These are phyloP conservation scores for Copidosoma floridanum DNA, from an alignment of 1,140 invertebrate species.

Conservation along the genomic window DNA sequence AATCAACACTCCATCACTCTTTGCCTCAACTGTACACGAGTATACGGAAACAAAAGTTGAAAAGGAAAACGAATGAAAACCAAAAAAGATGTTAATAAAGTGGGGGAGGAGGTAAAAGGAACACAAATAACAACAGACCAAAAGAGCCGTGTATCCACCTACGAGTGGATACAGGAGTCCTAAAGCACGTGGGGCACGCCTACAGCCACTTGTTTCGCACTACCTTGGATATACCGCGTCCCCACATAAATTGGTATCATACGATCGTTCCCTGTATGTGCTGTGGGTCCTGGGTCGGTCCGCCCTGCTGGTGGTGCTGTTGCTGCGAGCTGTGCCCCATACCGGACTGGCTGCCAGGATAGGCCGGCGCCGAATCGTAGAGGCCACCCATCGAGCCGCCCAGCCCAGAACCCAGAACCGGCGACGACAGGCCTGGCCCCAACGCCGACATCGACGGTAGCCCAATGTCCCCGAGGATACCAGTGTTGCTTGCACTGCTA, in stretches of 20 bases:
- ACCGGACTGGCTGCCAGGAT: conserved; percentile 36
- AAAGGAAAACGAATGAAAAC: neutral
- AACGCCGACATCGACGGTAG: conserved; percentile 54
- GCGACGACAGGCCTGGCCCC: conserved; percentile 23
- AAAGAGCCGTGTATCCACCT: too few relatives aligned
- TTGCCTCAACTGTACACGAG: neutral
- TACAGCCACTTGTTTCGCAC: conserved; percentile 70
- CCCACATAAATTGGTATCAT: conserved; percentile 90
- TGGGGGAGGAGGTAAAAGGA: too few relatives aligned
- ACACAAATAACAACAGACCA: too few relatives aligned
- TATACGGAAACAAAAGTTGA: neutral
- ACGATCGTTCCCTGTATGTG: conserved; percentile 84
- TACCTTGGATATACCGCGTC: conserved; percentile 70
- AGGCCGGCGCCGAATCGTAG: conserved; percentile 45
- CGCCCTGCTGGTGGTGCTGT: neutral
- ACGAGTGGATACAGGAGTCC: neutral
- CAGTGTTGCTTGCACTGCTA: conserved; percentile 57
- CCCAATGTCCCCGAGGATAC: conserved; percentile 59
- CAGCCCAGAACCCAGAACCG: conserved; percentile 44
- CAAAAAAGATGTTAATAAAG: neutral
- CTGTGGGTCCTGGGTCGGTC: conserved; percentile 64
- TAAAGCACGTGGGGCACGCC: conserved; percentile 44
- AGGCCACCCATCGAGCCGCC: conserved; percentile 53
- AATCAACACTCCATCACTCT: neutral
- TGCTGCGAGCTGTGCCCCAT: conserved; percentile 1